Evolutionary conservation across 1,140 invertebrate genomes (phyloP).

Genomic region (Nixonia krombeini): DNA sequence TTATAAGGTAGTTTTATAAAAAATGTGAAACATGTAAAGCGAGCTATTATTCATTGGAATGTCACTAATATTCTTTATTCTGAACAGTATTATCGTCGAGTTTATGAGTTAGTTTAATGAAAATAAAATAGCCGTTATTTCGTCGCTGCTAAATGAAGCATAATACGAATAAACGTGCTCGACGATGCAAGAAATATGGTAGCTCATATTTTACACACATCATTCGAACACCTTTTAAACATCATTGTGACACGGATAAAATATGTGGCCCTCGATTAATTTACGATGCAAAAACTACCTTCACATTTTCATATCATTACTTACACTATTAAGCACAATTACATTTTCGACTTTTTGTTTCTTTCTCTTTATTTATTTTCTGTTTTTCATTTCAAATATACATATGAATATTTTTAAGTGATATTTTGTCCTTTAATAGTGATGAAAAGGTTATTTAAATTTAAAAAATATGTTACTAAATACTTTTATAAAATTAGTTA

Average conservation of each 20-base stretch:
- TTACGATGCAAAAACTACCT: slow-evolving; percentile 5
- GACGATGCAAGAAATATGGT: slow-evolving; percentile 5
- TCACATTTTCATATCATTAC: slow-evolving; percentile 5
- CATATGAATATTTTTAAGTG: no score
- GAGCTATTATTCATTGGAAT: background rate
- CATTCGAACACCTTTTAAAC: slow-evolving; percentile 1
- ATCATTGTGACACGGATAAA: slow-evolving; percentile 2
- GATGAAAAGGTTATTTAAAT: no score
- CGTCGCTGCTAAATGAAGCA: slow-evolving; percentile 4
- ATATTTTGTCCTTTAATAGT: no score
- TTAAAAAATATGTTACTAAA: no score
- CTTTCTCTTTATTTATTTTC: no score
- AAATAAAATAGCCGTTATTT: slow-evolving; percentile 6
- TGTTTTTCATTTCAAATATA: no score
- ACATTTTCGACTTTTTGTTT: background rate
- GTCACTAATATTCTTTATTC: background rate
- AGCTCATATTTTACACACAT: slow-evolving; percentile 6
- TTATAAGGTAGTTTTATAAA: no score
- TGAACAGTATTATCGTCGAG: background rate
- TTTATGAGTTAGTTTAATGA: slow-evolving; percentile 4
- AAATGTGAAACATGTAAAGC: no score
- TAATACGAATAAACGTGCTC: slow-evolving; percentile 8
- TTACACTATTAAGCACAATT: slow-evolving; percentile 2
- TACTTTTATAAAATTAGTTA: no score
- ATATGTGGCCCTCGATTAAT: slow-evolving; percentile 1